Evolutionary conservation across 2,797 vertebrate species (phyloP).

Genomic region (Hylomyscus alleni): DNA sequence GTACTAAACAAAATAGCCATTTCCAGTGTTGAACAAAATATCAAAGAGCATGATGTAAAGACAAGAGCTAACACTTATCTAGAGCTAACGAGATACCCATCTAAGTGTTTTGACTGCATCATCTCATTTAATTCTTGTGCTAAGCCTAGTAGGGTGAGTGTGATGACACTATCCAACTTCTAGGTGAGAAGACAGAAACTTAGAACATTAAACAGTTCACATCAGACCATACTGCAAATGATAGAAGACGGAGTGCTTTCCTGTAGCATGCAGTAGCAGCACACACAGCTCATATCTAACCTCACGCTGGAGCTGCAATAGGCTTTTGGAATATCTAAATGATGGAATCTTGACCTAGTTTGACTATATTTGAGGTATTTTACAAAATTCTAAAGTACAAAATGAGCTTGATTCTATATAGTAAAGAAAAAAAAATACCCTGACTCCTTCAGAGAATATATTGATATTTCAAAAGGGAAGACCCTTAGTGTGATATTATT

Average conservation of each 20-base stretch:
- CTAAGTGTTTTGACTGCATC: background rate
- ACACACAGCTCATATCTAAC: background rate
- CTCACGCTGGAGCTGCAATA: background rate
- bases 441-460: background rate
- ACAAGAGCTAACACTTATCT: background rate
- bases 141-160: background rate
- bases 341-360: background rate
- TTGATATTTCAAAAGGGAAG: conserved; percentile 9
- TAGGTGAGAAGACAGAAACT: background rate
- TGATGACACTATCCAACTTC: conserved; percentile 4
- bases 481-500: conserved; percentile 44
- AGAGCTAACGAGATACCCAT: background rate
- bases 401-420: conserved; percentile 46
- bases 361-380: conserved; percentile 5
- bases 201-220: background rate
- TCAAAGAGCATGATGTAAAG: background rate
- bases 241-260: background rate
- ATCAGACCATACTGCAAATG: conserved; percentile 2
- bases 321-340: conserved; percentile 14
- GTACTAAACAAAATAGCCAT: background rate
- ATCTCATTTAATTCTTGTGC: conserved; percentile 1
- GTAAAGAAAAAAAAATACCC: conserved; percentile 9
- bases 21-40: background rate
- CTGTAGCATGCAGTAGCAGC: background rate
- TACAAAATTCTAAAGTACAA: conserved; percentile 43